Evolutionary conservation across 2,888 invertebrate genomes (phyloP).

Genomic region (Lepidocyrtoides sp.): DNA sequence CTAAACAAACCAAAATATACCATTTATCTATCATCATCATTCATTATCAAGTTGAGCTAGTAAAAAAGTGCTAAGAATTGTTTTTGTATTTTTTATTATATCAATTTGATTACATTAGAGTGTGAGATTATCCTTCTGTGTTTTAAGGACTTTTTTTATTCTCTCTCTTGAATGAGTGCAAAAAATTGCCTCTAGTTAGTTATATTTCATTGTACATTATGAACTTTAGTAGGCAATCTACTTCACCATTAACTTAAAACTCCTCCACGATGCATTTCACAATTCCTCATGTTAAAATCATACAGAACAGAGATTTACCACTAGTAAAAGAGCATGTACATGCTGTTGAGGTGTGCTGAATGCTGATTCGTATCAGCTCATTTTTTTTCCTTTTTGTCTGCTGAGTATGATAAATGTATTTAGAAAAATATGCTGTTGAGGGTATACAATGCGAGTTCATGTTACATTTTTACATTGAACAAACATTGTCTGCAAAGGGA

Average conservation of each 20-base stretch:
- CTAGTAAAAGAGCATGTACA: background rate
- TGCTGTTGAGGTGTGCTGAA: background rate
- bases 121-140: constrained; percentile 5
- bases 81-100: constrained; percentile 34
- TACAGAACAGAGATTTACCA: background rate
- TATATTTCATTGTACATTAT: background rate
- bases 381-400: constrained; percentile 54
- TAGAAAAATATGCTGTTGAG: background rate
- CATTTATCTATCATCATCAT: background rate
- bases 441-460: background rate
- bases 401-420: background rate
- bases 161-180: background rate
- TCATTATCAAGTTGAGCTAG: constrained; percentile 26
- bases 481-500: background rate
- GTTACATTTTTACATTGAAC: constrained; percentile 11
- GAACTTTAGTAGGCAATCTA: constrained; percentile 8
- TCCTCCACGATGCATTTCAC: constrained; percentile 54
- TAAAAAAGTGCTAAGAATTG: constrained; percentile 52
- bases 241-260: background rate
- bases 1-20: background rate
- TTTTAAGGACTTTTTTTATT: background rate
- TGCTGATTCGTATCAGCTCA: constrained; percentile 49
- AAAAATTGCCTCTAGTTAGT: constrained; percentile 21
- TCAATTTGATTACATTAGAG: constrained; percentile 44
- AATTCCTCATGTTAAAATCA: background rate